These are phyloP conservation scores for Bradypodion pumilum DNA, from an alignment of 2,797 vertebrate species.

Conservation along the genomic window DNA sequence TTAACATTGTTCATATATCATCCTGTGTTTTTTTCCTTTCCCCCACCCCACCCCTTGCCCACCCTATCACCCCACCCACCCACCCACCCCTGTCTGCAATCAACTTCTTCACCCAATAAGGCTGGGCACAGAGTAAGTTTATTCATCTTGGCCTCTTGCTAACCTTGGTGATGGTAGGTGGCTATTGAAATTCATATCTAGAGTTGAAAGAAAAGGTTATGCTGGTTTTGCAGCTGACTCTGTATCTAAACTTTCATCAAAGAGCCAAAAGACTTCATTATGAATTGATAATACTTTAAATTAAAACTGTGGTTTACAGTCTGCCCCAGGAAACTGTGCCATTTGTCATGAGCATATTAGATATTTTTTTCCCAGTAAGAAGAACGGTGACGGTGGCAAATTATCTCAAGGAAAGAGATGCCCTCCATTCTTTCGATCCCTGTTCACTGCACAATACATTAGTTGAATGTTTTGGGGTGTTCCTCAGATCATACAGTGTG, in stretches of 20 bases:
- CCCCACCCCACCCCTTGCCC: constrained; percentile 22
- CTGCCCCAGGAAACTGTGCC: neutral
- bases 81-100: constrained; percentile 85
- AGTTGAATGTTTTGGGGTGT: neutral
- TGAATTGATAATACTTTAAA: accelerated
- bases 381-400: no score
- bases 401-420: no score
- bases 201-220: neutral
- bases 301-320: neutral
- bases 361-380: no score
- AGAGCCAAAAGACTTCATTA: accelerated
- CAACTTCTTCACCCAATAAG: constrained; percentile 88
- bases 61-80: neutral
- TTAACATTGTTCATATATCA: constrained; percentile 85
- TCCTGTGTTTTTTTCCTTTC: constrained; percentile 75
- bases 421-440: no score
- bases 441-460: no score
- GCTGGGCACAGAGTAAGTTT: constrained; percentile 99
- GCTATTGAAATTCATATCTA: accelerated
- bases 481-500: neutral
- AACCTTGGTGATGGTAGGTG: constrained; percentile 58
- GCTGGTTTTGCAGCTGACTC: accelerated
- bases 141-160: constrained; percentile 76
- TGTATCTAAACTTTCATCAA: neutral
- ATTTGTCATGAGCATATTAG: no score